Evolutionary conservation across 1,140 invertebrate species (phyloP).

Genomic region (Fopius arisanus): DNA sequence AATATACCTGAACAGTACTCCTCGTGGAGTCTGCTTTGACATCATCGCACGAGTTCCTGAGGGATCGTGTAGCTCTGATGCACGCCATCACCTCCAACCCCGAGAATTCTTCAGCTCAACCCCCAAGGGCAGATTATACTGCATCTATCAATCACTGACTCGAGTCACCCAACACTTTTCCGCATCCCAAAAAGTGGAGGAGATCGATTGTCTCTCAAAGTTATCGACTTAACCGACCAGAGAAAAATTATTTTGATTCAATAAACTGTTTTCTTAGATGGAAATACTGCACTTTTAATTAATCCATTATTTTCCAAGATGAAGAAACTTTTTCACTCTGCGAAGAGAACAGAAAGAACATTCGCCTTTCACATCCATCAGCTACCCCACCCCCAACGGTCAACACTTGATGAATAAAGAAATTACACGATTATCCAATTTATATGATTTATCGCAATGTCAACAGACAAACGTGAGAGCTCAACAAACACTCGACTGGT

Average conservation of each 20-base stretch:
- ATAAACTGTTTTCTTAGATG: no score
- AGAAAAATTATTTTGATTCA: no score
- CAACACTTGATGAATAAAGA: background rate
- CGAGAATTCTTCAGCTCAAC: background rate
- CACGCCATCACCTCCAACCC: slow-evolving; percentile 50
- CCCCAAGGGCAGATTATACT: background rate
- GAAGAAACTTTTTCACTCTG: no score
- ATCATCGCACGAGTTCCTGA: slow-evolving; percentile 57
- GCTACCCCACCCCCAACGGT: no score
- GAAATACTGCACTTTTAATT: no score
- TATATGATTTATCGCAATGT: slow-evolving; percentile 24
- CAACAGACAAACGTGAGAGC: slow-evolving; percentile 18
- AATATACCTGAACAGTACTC: slow-evolving; percentile 56
- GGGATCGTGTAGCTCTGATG: slow-evolving; percentile 59
- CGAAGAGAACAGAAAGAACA: no score
- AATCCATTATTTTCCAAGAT: background rate
- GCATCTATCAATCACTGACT: background rate
- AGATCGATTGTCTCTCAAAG: background rate
- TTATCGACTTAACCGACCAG: background rate
- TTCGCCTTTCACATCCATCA: background rate
- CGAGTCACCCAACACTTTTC: slow-evolving; percentile 1
- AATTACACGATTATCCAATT: slow-evolving; percentile 34
- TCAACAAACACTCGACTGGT: background rate
- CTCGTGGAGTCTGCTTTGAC: slow-evolving; percentile 56
- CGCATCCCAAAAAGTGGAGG: background rate